Base-by-base conservation (phyloP, 2,888 invertebrate genomes). In the Siphlonurus alternatus region DNA sequence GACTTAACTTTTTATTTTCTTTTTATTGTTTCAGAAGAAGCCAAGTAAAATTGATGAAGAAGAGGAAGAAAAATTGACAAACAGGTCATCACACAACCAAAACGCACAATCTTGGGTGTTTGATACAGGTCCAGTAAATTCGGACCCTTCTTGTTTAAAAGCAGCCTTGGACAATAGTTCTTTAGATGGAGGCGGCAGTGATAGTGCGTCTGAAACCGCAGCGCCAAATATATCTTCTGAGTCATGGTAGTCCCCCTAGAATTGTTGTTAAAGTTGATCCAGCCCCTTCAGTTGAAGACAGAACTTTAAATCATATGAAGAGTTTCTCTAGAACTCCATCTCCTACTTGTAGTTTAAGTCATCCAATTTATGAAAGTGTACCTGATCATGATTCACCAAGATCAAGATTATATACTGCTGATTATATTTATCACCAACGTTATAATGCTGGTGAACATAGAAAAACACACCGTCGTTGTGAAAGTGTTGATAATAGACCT, bases 41-140 rank as follows among this genome's bases (percentile, higher is more conserved):
- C 51, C 65, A 2, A 61, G 53, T 38, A 15, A 38, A 38, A 38
- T n/a, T n/a, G n/a, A 38, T 38, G 38, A 38, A 38, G 38, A 38
- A 38, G 38, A 38, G 15, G 38, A 38, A 38, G 38, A 38, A 38
- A 38, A 38, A 10, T 38, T 38, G 15, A 38, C 38, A 38, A 38
- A 15, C 15, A 38, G 38, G 5, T 10, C 7, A 38, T 38, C 38
- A 38, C 38, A 76, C 73, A 74, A 75, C 72, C 76, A 77, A 61
- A 64, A 64, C 53, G 74, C 77, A 20, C 78, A 78, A 70, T 78
- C 78, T 67, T 79, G 79, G 79, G 79, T 79, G 60, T 79, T 78
- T 71, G 78, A 79, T 63, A 71, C 76, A 20, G 74, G 73, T n/a
- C 70, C 70, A 63, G 68, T 67, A 59, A 56, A 63, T n/a, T 38